Evolutionary conservation across 2,113 vertebrate genomes (phyloP), one percentile per base, ranked within the genome.

Genomic region (Mastomys natalensis): DNA sequence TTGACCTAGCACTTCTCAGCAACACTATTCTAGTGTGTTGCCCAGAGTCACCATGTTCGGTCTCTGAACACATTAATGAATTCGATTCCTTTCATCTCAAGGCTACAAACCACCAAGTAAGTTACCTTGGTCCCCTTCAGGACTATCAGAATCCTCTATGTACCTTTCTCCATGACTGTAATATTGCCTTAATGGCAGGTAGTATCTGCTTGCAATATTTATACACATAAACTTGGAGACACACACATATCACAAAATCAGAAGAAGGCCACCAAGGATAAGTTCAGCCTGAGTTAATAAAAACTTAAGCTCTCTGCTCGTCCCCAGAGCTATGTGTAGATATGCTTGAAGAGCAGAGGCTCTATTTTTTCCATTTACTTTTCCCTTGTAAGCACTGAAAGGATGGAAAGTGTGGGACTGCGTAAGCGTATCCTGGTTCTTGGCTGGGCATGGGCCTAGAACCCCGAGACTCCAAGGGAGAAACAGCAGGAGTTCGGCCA

Each of bases 201-300:
- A n/a, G 48, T 8, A 0, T 15, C 34, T 1, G 13, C 24, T 16
- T 16, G 1, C 24, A 66, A 9, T 76, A 81, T 24, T 43, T 34
- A 13, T n/a, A 45, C 3, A 55, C 0, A 55, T 15, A 89, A 84
- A 84, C 55, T 60, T 82, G 80, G 22, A 60, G 2, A 40, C 15
- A 37, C 37, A 37, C 6, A 37, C n/a, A 29, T 13, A 87, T 26
- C 48, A 72, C 48, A 80, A 91, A 87, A 51, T 53, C 53, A 64
- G 72, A 96, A 84, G 1, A 9, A 82, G 80, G 68, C 66, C 68
- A 45, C 78, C 7, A 31, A 48, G 24, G 45, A 53, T 8, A 40
- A 77, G 9, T 40, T 40, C 84, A 77, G 29, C 55, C 24, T 19
- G 31, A 95, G 90, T 55, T 78, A 82, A 87, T 87, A 91, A 89